These are phyloP conservation scores for Sebastes diploproa DNA, from an alignment of 2,797 vertebrate species.

Conservation along the genomic window DNA sequence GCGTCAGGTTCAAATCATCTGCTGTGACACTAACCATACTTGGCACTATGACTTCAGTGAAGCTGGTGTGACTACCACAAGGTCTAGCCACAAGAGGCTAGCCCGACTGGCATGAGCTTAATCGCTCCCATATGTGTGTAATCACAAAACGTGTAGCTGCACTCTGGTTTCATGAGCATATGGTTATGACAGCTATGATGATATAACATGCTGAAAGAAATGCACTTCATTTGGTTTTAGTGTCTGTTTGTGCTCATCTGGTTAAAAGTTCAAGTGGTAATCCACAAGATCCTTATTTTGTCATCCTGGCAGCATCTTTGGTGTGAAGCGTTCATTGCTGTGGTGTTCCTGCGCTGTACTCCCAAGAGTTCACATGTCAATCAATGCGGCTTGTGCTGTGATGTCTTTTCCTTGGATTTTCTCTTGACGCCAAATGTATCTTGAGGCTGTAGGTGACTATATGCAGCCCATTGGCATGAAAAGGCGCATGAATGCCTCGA, in stretches of 20 bases:
- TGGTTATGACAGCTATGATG: constrained; percentile 56
- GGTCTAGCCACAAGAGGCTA: constrained; percentile 67
- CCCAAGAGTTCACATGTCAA: constrained; percentile 51
- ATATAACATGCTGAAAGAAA: constrained; percentile 63
- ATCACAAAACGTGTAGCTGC: constrained; percentile 61
- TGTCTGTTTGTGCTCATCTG: constrained; percentile 60
- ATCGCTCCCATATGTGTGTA: constrained; percentile 65
- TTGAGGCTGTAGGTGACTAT: constrained; percentile 12
- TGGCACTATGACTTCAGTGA: constrained; percentile 65
- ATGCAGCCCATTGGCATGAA: too few species aligned
- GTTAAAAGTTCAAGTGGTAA: constrained; percentile 63
- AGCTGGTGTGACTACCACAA: constrained; percentile 64
- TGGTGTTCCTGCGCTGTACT: constrained; percentile 34
- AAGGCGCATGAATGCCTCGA: too few species aligned
- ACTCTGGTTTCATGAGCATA: constrained; percentile 62
- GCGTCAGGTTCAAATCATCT: constrained; percentile 66
- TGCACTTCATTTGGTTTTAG: constrained; percentile 52
- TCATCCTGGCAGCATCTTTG: constrained; percentile 50
- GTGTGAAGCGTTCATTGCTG: constrained; percentile 56
- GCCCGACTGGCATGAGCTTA: constrained; percentile 65
- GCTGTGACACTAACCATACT: constrained; percentile 64
- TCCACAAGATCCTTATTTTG: constrained; percentile 60
- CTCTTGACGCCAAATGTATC: constrained; percentile 4
- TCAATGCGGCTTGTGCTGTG: constrained; percentile 39
- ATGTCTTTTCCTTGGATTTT: constrained; percentile 49